Evolutionary conservation across 2,797 vertebrate genomes (phyloP).

Genomic region (Sebastes kiyomatsui): DNA sequence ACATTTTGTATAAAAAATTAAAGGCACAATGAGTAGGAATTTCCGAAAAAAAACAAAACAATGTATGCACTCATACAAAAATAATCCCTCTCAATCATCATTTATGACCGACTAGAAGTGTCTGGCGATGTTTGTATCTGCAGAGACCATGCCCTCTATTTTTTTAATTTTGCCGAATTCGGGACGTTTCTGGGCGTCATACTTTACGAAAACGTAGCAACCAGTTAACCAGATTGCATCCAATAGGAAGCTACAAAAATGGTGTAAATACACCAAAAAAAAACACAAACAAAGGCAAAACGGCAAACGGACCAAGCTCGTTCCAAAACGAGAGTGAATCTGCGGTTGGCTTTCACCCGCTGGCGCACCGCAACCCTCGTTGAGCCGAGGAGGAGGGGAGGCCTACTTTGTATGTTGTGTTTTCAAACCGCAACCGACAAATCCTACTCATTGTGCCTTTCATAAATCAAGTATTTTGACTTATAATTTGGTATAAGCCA

Average conservation of each 20-base stretch:
- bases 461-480: neutral
- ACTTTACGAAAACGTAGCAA: neutral
- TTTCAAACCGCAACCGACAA: too few species aligned
- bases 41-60: neutral
- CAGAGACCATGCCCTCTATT: too few species aligned
- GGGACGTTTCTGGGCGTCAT: neutral
- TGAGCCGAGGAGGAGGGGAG: too few species aligned
- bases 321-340: too few species aligned
- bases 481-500: neutral
- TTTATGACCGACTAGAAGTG: neutral
- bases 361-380: too few species aligned
- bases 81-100: neutral
- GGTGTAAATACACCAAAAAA: too few species aligned
- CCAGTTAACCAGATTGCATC: neutral
- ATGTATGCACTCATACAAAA: neutral
- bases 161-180: neutral
- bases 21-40: neutral
- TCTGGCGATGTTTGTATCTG: neutral
- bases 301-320: rapidly evolving
- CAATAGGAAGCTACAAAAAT: neutral
- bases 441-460: too few species aligned
- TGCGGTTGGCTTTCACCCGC: too few species aligned
- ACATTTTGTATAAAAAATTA: neutral
- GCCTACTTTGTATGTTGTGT: too few species aligned
- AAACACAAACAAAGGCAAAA: rapidly evolving